phyloP scores from a whole-genome alignment of 2,113 vertebrate genomes.

The Circaetus gallicus region DNA sequence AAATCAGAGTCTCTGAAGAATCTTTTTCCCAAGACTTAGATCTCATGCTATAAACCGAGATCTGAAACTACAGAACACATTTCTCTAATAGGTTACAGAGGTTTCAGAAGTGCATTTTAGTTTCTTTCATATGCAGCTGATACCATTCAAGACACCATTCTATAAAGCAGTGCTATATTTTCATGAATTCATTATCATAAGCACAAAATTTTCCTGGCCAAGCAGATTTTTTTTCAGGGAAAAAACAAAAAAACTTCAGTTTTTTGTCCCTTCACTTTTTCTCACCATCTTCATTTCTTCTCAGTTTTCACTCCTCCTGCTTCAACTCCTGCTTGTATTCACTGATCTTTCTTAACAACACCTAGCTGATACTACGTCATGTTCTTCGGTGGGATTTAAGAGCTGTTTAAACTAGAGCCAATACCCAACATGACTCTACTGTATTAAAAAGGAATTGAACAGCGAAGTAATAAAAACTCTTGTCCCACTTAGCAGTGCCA shows the following conservation, averaged over 20 bases:
- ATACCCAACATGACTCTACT: not conserved
- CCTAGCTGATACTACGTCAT: not conserved
- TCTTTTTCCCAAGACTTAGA: not conserved
- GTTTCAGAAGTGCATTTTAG: not conserved
- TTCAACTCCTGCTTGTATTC: not conserved
- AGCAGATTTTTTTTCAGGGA: not conserved
- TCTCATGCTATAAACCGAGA: not conserved
- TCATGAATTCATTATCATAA: not conserved
- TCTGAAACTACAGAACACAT: not conserved
- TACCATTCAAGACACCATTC: not conserved
- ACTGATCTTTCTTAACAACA: not conserved
- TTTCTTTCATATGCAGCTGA: not conserved
- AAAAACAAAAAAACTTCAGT: rapidly evolving
- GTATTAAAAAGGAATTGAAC: not conserved
- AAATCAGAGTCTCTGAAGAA: not conserved
- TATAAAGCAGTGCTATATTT: not conserved
- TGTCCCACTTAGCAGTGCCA: not conserved
- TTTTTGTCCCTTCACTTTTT: not conserved
- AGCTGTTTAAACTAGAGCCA: not conserved
- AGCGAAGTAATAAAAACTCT: not conserved
- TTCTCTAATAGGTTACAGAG: not conserved
- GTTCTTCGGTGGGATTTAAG: not conserved
- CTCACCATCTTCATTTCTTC: not conserved
- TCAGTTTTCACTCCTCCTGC: not conserved
- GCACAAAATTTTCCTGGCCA: not conserved